Evolutionary conservation across 2,113 vertebrate species (phyloP).

Genomic region (Myxocyprinus asiaticus): DNA sequence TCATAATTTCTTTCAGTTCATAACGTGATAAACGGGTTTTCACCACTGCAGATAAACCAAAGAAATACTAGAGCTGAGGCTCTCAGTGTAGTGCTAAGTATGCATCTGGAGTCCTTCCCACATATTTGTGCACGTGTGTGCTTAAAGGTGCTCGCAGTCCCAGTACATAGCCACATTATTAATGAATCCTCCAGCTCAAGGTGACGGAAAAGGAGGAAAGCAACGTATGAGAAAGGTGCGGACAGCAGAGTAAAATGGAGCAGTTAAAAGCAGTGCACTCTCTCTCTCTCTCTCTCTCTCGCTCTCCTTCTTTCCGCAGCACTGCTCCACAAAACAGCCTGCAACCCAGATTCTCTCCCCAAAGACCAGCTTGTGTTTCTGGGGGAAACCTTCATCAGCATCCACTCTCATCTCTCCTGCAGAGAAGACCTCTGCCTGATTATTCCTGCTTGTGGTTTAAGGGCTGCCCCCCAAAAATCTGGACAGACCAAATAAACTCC

Average conservation of each 20-base stretch:
- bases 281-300: conserved; percentile 56
- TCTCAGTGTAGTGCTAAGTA: neutral
- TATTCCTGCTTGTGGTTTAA: conserved; percentile 41
- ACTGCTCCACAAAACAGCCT: conserved; percentile 59
- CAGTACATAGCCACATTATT: conserved; percentile 61
- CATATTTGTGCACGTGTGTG: neutral
- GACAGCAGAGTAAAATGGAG: conserved; percentile 68
- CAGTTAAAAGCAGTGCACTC: conserved; percentile 74
- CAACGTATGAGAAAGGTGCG: conserved; percentile 58
- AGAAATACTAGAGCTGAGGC: neutral
- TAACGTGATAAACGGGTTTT: neutral
- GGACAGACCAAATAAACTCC: conserved; percentile 49
- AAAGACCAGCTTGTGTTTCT: conserved; percentile 25
- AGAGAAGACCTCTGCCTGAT: conserved; percentile 43
- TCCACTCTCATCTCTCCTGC: conserved; percentile 46
- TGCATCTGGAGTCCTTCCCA: neutral
- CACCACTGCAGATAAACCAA: neutral
- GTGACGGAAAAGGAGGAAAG: conserved; percentile 72
- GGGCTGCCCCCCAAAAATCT: conserved; percentile 22
- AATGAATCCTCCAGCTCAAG: conserved; percentile 66
- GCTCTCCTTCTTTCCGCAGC: conserved; percentile 55
- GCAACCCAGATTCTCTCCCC: conserved; percentile 54
- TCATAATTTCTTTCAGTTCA: neutral
- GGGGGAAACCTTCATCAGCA: conserved; percentile 55
- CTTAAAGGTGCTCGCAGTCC: conserved; percentile 29